Conservation (phyloP, 2,113 vertebrate species). For the Chaetops frenatus region DNA sequence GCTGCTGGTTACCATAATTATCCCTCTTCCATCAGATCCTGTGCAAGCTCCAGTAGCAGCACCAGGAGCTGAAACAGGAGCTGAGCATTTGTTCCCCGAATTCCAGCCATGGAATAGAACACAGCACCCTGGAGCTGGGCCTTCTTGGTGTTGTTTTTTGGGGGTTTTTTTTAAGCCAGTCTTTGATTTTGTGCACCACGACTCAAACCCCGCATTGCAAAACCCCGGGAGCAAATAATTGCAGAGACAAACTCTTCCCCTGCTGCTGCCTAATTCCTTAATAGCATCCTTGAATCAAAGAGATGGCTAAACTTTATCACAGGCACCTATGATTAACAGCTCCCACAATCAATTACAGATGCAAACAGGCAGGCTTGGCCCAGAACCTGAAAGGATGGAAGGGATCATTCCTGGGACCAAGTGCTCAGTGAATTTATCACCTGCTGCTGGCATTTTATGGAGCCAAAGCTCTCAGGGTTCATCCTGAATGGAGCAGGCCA, state of each 20-base stretch:
- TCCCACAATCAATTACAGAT: conserved; percentile 43
- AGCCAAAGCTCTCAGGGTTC: neutral
- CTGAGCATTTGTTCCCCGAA: neutral
- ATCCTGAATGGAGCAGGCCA: neutral
- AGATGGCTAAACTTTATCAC: conserved; percentile 30
- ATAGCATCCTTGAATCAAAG: conserved; percentile 50
- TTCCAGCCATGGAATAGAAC: no score
- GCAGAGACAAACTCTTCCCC: conserved; percentile 23
- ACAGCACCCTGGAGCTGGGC: neutral
- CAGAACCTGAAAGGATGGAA: neutral
- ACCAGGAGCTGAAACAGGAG: neutral
- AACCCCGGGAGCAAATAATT: conserved; percentile 8
- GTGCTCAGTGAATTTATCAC: neutral
- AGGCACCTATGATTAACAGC: conserved; percentile 9
- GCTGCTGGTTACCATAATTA: neutral
- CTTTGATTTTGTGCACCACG: neutral
- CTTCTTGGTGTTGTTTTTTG: neutral
- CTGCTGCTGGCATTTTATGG: neutral
- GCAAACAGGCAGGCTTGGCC: neutral
- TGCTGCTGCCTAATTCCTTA: conserved; percentile 39
- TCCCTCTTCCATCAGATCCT: neutral
- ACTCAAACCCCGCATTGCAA: neutral
- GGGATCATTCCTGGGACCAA: neutral
- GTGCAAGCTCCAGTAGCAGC: neutral
- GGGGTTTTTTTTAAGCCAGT: neutral